Conservation (phyloP, 2,888 invertebrate species). For the Patella depressa region DNA sequence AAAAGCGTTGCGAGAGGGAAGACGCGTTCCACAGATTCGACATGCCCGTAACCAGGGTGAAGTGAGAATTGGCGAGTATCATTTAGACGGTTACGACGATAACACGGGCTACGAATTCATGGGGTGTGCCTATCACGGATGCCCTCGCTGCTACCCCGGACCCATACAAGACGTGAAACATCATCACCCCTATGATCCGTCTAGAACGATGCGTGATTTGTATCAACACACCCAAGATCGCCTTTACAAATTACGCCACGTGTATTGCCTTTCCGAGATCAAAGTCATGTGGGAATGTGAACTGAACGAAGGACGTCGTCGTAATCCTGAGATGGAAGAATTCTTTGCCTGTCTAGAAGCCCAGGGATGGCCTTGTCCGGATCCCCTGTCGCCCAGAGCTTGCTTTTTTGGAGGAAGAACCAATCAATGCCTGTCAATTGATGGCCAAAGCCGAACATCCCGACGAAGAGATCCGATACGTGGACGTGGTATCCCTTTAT, state of each 20-base stretch:
- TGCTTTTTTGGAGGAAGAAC: not conserved
- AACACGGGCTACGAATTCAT: too few species aligned
- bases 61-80: too few species aligned
- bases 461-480: not conserved
- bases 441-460: not conserved
- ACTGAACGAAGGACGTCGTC: not conserved
- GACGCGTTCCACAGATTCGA: too few species aligned
- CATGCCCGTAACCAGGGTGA: too few species aligned
- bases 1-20: too few species aligned
- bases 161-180: not conserved
- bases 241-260: not conserved
- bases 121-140: not conserved
- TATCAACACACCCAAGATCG: not conserved
- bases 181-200: not conserved
- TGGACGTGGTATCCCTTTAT: not conserved
- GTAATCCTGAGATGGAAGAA: not conserved
- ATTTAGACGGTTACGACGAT: too few species aligned
- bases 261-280: not conserved
- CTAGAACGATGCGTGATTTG: not conserved
- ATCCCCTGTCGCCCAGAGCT: not conserved
- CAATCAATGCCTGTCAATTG: conserved; percentile 1
- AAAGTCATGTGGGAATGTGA: not conserved
- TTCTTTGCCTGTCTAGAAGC: not conserved
- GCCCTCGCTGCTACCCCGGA: not conserved
- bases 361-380: not conserved